Conservation (phyloP, 2,888 invertebrate species). For the Drosophila hamatofila region DNA sequence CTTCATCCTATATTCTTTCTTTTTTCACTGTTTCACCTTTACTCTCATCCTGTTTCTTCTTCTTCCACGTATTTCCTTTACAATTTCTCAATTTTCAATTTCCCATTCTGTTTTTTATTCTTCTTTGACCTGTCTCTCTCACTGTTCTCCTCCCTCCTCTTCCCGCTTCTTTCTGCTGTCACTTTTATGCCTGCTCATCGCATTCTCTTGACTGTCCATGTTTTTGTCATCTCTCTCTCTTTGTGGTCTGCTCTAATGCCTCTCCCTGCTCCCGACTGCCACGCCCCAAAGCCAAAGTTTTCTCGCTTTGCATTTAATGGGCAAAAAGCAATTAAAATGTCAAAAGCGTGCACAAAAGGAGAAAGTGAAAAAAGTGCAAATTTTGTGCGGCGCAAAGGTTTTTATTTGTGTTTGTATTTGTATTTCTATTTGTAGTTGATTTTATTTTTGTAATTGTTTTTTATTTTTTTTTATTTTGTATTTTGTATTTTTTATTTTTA, state of each 20-base stretch:
- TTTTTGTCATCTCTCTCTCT: not conserved
- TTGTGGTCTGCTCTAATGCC: not conserved
- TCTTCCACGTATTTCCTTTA: not conserved
- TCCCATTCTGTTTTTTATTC: not conserved
- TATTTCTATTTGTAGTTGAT: conserved; percentile 28
- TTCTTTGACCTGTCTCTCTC: not conserved
- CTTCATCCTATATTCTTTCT: not conserved
- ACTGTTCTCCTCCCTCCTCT: not conserved
- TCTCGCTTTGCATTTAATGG: conserved; percentile 65
- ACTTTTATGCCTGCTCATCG: not conserved
- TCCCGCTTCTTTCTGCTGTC: too few relatives aligned
- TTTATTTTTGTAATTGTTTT: conserved; percentile 12
- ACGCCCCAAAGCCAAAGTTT: conserved; percentile 7
- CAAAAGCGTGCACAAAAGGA: conserved; percentile 81
- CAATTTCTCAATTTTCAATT: not conserved
- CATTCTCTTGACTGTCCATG: not conserved
- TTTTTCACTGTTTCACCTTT: not conserved
- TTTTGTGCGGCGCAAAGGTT: conserved; percentile 50
- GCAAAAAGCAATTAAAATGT: conserved; percentile 80
- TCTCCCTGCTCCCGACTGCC: not conserved
- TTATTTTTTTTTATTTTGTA: conserved; percentile 7
- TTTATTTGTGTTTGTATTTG: conserved; percentile 17
- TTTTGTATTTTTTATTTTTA: conserved; percentile 21
- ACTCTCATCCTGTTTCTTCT: not conserved
- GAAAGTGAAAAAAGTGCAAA: conserved; percentile 78